Evolutionary conservation across 2,113 vertebrate genomes (phyloP).

Genomic region (Collichthys lucidus): DNA sequence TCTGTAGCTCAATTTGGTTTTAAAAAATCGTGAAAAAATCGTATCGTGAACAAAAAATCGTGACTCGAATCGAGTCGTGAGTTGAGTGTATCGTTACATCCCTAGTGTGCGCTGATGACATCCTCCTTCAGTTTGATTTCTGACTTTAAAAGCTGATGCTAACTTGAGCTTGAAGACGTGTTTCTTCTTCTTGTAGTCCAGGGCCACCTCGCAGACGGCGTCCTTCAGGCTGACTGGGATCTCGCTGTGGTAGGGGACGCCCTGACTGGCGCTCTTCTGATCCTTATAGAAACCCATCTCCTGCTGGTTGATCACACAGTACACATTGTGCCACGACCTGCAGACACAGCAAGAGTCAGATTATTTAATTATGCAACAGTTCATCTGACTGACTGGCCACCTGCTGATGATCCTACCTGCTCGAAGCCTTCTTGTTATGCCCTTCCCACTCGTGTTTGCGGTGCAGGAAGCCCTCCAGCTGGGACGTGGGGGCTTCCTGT

Average conservation of each 20-base stretch:
- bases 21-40: too few species aligned
- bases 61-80: too few species aligned
- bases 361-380: too few species aligned
- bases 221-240: constrained; percentile 94
- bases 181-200: constrained; percentile 99
- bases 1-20: too few species aligned
- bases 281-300: constrained; percentile 99
- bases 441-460: constrained; percentile 98
- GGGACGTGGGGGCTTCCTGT: constrained; percentile 88
- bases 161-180: constrained; percentile 99
- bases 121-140: too few species aligned
- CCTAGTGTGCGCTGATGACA: too few species aligned
- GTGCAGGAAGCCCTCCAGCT: constrained; percentile 94
- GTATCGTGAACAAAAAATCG: too few species aligned
- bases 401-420: constrained; percentile 87
- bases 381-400: too few species aligned
- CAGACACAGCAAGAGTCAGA: not conserved
- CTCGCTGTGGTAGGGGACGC: constrained; percentile 97
- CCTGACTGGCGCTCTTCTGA: constrained; percentile 92
- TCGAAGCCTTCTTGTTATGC: constrained; percentile 98
- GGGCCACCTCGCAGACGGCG: constrained; percentile 92
- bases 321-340: constrained; percentile 99
- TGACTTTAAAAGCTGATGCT: constrained; percentile 33
- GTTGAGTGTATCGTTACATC: too few species aligned
- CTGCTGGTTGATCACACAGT: constrained; percentile 97